Base-by-base conservation (phyloP, 2,113 vertebrate species). In the Fukomys damarensis region DNA sequence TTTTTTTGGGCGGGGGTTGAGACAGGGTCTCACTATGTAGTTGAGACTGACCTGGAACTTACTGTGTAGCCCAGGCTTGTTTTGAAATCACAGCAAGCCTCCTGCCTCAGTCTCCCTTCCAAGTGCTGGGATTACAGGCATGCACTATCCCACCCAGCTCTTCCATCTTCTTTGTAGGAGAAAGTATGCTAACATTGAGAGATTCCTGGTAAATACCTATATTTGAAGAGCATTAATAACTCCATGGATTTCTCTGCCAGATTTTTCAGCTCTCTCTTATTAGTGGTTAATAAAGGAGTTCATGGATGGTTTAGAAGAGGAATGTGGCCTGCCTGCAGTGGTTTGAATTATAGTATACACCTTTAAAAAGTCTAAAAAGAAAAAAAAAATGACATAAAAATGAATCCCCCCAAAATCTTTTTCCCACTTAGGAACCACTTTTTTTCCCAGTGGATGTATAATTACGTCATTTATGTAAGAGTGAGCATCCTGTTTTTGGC, bases 381-480 rank as follows among this genome's bases (percentile, higher is more conserved):
- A 95, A 96, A 96, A 87, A 87, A 94, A 92, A 89, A 90, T 79
- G 14, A 80, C 49, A 61, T 72, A 84, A 87, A 96, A 96, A 94
- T 95, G 35, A 30, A 83, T 76, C 22, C 8, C 19, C 32, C 66
- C 20, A 68, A 54, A 89, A 68, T 32, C 5, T 26, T 97, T 63
- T 85, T 94, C 85, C 52, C 24, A 28, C 83, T 85, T 88, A 81
- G 87, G 19, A 59, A 20, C 43, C 92, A 82, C 80, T 84, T 0
- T 86, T 93, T 83, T 74, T 96, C 92, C 63, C 63, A 61, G 58
- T 65, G 56, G 87, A 66, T 95, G 70, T 8, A 7, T 84, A 81
- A 87, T 87, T 87, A 54, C 86, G 92, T 89, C 94, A 96, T 93
- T 98, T 94, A 92, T 95, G 76, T 96, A 77, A 89, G 83, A 95